Evolutionary conservation across 2,888 invertebrate species (phyloP).

Genomic region (Euclidia mi): DNA sequence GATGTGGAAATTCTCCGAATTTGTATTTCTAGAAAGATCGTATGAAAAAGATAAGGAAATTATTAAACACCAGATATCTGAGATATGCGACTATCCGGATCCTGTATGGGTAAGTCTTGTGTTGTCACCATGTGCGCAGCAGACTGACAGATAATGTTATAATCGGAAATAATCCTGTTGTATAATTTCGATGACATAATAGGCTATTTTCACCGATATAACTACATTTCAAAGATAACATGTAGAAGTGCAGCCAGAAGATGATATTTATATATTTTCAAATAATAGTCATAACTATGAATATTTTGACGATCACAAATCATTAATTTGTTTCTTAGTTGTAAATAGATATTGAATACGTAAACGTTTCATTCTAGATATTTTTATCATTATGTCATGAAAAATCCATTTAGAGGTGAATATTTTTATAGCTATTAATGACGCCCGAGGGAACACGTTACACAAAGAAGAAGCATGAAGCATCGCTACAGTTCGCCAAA

Average conservation of each 20-base stretch:
- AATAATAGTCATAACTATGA: too few species aligned
- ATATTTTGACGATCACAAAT: too few species aligned
- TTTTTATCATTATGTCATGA: too few species aligned
- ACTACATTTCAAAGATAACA: too few species aligned
- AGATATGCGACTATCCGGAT: slow-evolving; percentile 96
- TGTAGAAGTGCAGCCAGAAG: too few species aligned
- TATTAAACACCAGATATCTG: slow-evolving; percentile 94
- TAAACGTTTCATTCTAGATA: too few species aligned
- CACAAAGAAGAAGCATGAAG: slow-evolving; percentile 95
- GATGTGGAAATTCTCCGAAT: slow-evolving; percentile 99
- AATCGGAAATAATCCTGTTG: slow-evolving; percentile 25
- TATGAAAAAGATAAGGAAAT: slow-evolving; percentile 97
- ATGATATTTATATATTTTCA: too few species aligned
- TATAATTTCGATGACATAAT: slow-evolving; percentile 13
- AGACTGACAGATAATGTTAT: slow-evolving; percentile 24
- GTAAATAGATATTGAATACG: too few species aligned
- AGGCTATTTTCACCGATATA: neutral
- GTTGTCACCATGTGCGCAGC: too few species aligned
- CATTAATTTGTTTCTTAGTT: too few species aligned
- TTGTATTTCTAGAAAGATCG: slow-evolving; percentile 97
- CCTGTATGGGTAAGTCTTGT: slow-evolving; percentile 94
- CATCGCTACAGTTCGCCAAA: slow-evolving; percentile 96
- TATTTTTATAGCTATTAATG: slow-evolving; percentile 92
- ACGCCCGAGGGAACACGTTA: slow-evolving; percentile 98
- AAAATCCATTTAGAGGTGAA: too few species aligned